Evolutionary conservation across 2,113 vertebrate genomes (phyloP), one percentile per base, ranked within the genome.

Genomic region (Chlorodrepanis virens): DNA sequence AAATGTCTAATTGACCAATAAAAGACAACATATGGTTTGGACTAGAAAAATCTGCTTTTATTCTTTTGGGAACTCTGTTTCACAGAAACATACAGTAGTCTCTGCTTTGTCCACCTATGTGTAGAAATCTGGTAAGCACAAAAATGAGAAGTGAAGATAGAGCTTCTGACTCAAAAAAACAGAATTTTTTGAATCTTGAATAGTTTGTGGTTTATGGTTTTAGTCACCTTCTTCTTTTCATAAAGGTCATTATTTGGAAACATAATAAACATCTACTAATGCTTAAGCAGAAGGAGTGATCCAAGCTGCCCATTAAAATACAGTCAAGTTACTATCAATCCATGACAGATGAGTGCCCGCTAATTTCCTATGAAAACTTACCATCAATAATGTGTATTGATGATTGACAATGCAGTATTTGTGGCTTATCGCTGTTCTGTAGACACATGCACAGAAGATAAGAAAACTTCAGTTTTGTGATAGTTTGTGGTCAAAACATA

Each of bases 251-350:
- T 74, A 90, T 82, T 83, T 64, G 29, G 57, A 93, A 75, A 13
- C 23, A 83, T 81, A 93, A 8, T n/a, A 95, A 89, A 75, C 67
- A 76, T 69, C 91, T 96, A 82, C 45, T 71, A 49, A 95, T 40
- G 89, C 94, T 96, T 90, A 91, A 93, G 82, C 89, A 93, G 87
- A 79, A 54, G 8, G 63, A 90, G 84, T 95, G 14, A 89, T 72
- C 88, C 82, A 95, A 47, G 3, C 4, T 61, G 45, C 20, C 71
- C 52, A 79, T 89, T 89, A 96, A 83, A 85, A 31, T 18, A 54
- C 61, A 87, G 90, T 39, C 54, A 78, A 14, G 17, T 89, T 89
- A 87, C 67, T 59, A 87, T 84, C 75, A 85, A 50, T 63, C 50
- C 5, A 20, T 0, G 0, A 35, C 19, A 50, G 29, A 89, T 11